Evolutionary conservation across 2,113 vertebrate genomes (phyloP).

Genomic region (Clarias magur): DNA sequence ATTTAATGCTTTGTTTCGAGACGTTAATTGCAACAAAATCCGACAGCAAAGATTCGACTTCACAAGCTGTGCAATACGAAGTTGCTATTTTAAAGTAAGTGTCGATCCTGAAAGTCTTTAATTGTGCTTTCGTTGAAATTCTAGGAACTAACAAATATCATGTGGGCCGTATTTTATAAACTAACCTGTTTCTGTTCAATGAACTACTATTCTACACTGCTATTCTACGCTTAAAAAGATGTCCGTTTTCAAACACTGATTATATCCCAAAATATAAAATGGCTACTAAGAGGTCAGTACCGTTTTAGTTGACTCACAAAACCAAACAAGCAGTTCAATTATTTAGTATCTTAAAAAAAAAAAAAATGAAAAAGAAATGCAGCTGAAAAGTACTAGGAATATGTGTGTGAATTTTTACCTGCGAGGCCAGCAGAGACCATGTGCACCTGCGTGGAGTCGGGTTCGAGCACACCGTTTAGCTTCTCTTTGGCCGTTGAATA

Average conservation of each 20-base stretch:
- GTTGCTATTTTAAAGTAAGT: neutral
- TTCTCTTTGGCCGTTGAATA: conserved; percentile 96
- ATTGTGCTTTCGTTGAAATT: conserved; percentile 73
- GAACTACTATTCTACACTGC: conserved; percentile 1
- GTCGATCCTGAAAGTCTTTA: conserved; percentile 73
- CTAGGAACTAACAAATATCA: conserved; percentile 27
- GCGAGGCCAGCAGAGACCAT: conserved; percentile 96
- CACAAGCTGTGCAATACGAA: conserved; percentile 14
- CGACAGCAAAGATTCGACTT: neutral
- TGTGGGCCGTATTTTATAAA: conserved; percentile 23
- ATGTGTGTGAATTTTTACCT: conserved; percentile 79
- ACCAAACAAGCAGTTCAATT: conserved; percentile 39
- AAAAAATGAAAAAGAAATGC: neutral
- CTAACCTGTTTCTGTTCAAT: conserved; percentile 39
- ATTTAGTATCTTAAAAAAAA: conserved; percentile 25
- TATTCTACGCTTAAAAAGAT: conserved; percentile 21
- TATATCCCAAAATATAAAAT: conserved; percentile 30
- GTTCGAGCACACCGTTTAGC: conserved; percentile 85
- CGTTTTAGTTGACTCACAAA: conserved; percentile 50
- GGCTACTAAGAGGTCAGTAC: conserved; percentile 45
- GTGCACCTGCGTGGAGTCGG: conserved; percentile 95
- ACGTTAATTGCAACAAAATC: neutral
- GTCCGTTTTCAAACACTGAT: conserved; percentile 40
- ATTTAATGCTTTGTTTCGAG: neutral
- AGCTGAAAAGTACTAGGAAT: neutral